These are phyloP conservation scores for Caranx melampygus DNA, from an alignment of 2,113 vertebrate species.

Conservation along the genomic window DNA sequence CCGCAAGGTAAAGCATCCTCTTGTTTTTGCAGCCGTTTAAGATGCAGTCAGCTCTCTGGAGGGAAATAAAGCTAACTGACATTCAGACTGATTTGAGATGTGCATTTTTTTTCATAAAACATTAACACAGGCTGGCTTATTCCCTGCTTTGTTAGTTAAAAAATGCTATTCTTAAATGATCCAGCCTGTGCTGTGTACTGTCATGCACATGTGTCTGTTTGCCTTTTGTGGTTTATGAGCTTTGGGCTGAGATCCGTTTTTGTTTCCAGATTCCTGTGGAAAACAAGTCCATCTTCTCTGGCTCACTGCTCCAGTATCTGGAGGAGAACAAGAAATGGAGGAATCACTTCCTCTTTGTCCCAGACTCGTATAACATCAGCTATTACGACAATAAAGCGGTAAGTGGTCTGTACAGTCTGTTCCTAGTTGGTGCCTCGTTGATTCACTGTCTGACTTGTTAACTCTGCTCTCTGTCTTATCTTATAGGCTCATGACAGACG, in stretches of 20 bases:
- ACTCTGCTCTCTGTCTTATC: constrained; percentile 18
- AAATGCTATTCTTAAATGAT: neutral
- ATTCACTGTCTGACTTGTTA: neutral
- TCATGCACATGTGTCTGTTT: neutral
- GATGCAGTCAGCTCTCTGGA: neutral
- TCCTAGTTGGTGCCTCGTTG: neutral
- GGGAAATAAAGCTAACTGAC: neutral
- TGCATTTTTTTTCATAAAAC: neutral
- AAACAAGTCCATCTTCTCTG: constrained; percentile 93
- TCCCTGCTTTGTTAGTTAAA: too few relatives aligned
- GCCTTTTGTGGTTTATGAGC: neutral
- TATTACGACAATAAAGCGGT: constrained; percentile 92
- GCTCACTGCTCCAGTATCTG: constrained; percentile 92
- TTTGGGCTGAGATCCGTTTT: neutral
- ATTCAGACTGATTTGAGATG: neutral
- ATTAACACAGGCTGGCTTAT: neutral
- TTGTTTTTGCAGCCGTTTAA: too few relatives aligned
- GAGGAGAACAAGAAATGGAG: constrained; percentile 97
- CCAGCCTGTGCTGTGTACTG: neutral
- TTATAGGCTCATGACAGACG: constrained; percentile 88
- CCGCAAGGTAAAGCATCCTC: constrained; percentile 87
- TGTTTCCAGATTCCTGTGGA: constrained; percentile 84
- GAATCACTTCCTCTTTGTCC: constrained; percentile 91
- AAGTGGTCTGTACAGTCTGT: constrained; percentile 21
- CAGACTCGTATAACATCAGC: constrained; percentile 89